Evolutionary conservation across 2,888 invertebrate genomes (phyloP).

Genomic region (Cheilosia variabilis): DNA sequence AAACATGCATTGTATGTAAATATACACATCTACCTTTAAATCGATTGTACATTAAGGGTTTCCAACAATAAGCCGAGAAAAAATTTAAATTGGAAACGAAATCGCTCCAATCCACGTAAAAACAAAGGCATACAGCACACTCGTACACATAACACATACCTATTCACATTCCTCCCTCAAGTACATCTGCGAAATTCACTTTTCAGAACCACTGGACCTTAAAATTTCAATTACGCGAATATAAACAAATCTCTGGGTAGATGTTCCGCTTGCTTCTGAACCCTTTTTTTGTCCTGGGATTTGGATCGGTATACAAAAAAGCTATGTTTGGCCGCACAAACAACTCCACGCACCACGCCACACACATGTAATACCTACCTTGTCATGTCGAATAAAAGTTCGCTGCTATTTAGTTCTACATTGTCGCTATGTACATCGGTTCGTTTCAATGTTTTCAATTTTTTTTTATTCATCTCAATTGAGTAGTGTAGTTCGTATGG

Average conservation of each 20-base stretch:
- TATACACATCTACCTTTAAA: no score
- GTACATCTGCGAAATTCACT: constrained; percentile 63
- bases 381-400: constrained; percentile 57
- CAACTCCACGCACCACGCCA: constrained; percentile 37
- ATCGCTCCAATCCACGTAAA: constrained; percentile 30
- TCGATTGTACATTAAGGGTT: no score
- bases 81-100: constrained; percentile 42
- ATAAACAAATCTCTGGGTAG: constrained; percentile 66
- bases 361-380: constrained; percentile 50
- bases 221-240: constrained; percentile 73
- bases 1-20: no score
- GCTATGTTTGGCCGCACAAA: constrained; percentile 45
- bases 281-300: constrained; percentile 16
- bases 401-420: constrained; percentile 28
- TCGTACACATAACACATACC: not conserved
- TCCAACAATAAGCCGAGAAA: not conserved
- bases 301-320: constrained; percentile 33
- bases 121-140: constrained; percentile 18
- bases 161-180: constrained; percentile 56
- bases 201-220: constrained; percentile 58
- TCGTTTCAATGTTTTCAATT: constrained; percentile 17
- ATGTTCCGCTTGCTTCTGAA: constrained; percentile 28
- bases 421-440: constrained; percentile 8
- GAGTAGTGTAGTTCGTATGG: constrained; percentile 21
- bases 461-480: not conserved